These are phyloP conservation scores for Harpagoxenus sublaevis DNA, from an alignment of 2,888 invertebrate genomes.

Conservation along the genomic window DNA sequence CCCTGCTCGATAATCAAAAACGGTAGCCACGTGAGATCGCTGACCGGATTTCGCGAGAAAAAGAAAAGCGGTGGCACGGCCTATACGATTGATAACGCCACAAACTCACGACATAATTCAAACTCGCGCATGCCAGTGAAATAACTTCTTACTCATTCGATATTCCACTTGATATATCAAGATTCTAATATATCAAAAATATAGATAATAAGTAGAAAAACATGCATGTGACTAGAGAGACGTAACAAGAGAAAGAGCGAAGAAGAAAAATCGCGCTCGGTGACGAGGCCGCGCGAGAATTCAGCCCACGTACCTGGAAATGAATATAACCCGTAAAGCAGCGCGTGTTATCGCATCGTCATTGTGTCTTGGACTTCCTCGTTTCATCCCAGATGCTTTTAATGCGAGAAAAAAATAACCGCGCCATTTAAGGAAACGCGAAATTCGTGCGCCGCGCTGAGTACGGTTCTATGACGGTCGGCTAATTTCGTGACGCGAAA, in stretches of 20 bases:
- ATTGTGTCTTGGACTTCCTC: constrained; percentile 65
- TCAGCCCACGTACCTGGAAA: constrained; percentile 66
- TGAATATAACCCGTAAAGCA: constrained; percentile 69
- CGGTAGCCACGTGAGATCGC: constrained; percentile 72
- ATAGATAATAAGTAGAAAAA: neutral
- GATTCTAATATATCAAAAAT: constrained; percentile 1
- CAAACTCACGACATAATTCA: constrained; percentile 15
- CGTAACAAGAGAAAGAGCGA: neutral
- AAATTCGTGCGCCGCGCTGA: constrained; percentile 52
- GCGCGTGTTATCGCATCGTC: constrained; percentile 73
- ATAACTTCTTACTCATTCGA: neutral
- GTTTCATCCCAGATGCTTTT: constrained; percentile 65
- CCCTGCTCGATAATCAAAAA: constrained; percentile 77
- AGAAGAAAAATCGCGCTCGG: constrained; percentile 32
- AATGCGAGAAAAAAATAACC: constrained; percentile 16
- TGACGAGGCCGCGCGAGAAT: constrained; percentile 60
- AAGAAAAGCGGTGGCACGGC: constrained; percentile 9
- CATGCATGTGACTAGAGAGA: neutral
- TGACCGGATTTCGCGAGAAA: constrained; percentile 33
- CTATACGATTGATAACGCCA: neutral
- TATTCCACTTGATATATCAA: neutral
- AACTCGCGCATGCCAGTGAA: constrained; percentile 20
- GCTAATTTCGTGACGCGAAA: constrained; percentile 27
- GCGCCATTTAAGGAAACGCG: constrained; percentile 62
- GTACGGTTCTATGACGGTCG: neutral